Base-by-base conservation (phyloP, 2,113 vertebrate genomes). In the Alaudala cheleensis region DNA sequence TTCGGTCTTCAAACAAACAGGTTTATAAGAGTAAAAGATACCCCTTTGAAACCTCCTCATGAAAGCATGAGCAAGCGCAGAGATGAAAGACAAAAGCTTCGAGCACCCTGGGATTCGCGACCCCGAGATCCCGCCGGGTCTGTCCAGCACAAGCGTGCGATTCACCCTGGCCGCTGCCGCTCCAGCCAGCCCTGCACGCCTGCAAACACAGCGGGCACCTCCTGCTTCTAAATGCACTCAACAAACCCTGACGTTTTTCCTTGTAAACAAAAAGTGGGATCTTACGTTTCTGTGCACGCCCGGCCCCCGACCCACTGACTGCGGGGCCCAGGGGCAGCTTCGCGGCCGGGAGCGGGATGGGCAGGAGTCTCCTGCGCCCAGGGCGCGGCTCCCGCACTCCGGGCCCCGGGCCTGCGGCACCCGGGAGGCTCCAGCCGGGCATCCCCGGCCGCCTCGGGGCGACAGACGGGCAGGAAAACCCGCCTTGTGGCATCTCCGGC, bases 101-200 rank as follows among this genome's bases (percentile, higher is more conserved):
- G 56, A 10, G 21, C 26, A 9, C 40, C 3, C 17, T 3, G 0
- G 26, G 7, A 9, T 12, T 12, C 12, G 14, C 53, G 7, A 25
- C 5, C 8, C 56, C 37, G 11, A 5, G 33, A 9, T 5, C 14
- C 51, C 4, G 0, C 7, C 29, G 0, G 31, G 49, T 44, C 47
- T 18, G 24, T 0, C 5, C 17, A 11, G 66, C 77, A 1, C 19
- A 2, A 6, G 13, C 0, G 13, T 7, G 28, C 12, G 14, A 23
- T 7, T 12, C 44, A 10, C 12, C 8, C 16, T 0, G 4, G 23
- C 25, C 17, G 37, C 25, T 1, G 66, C 60, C 3, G 1, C n/a
- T 8, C 16, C 40, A 8, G 34, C 4, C 7, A 5, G 9, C 45
- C 57, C n/a, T 1, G 5, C 15, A 0, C 0, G 19, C 24, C 37